phyloP scores from a whole-genome alignment of 2,113 vertebrate genomes.

The Lates calcarifer region DNA sequence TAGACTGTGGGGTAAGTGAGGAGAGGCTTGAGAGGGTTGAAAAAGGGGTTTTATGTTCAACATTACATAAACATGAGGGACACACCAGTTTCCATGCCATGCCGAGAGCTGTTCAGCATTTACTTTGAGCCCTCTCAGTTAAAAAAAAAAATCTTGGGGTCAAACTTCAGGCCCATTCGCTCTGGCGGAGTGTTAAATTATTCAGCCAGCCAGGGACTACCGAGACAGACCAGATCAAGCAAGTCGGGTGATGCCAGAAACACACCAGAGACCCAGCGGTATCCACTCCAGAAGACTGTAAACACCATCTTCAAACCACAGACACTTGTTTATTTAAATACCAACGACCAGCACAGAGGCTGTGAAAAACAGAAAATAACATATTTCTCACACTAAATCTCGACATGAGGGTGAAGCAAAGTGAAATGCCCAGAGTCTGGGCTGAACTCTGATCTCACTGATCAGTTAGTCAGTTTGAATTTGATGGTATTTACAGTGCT shows the following conservation, averaged over 20 bases:
- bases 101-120: constrained; percentile 46
- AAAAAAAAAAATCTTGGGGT: constrained; percentile 80
- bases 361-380: constrained; percentile 58
- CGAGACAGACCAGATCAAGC: constrained; percentile 72
- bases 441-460: constrained; percentile 62
- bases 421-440: constrained; percentile 15
- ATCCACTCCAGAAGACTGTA: constrained; percentile 67
- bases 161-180: constrained; percentile 75
- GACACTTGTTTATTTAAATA: constrained; percentile 74
- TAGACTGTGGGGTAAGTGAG: constrained; percentile 13
- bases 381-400: constrained; percentile 40
- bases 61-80: constrained; percentile 78
- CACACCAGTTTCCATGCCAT: constrained; percentile 57
- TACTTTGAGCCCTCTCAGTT: constrained; percentile 71
- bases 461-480: constrained; percentile 65
- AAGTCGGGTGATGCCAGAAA: constrained; percentile 70
- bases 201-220: constrained; percentile 67
- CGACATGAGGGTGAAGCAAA: constrained; percentile 30
- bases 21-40: constrained; percentile 19
- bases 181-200: constrained; percentile 75
- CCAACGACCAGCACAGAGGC: constrained; percentile 40
- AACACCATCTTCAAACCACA: constrained; percentile 70
- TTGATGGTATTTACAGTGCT: constrained; percentile 15
- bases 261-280: constrained; percentile 47
- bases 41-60: constrained; percentile 64